Conservation (phyloP, 2,113 vertebrate genomes). For the Dasyurus viverrinus region DNA sequence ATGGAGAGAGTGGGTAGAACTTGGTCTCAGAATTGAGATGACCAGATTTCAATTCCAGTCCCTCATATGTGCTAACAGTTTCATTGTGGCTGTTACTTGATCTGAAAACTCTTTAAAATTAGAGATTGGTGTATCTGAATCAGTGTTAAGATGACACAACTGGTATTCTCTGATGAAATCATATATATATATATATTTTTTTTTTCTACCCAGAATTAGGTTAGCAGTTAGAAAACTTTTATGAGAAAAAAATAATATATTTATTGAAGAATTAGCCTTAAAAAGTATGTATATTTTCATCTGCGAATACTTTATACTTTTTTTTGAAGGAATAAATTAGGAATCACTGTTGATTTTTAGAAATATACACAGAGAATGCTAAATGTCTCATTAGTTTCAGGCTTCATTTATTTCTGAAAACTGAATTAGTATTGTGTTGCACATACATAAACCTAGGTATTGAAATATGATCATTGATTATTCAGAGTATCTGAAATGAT, state of each 20-base stretch:
- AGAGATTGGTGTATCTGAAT: background rate
- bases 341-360: background rate
- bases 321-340: background rate
- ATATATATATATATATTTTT: background rate
- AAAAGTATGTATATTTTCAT: background rate
- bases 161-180: background rate
- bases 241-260: background rate
- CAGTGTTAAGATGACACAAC: background rate
- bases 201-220: background rate
- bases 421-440: background rate
- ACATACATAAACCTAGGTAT: background rate
- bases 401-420: background rate
- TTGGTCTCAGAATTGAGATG: background rate
- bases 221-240: background rate
- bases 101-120: background rate
- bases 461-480: background rate
- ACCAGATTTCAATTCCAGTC: background rate
- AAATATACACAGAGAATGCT: background rate
- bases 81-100: background rate
- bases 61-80: background rate
- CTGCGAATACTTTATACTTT: background rate
- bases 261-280: background rate
- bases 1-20: background rate
- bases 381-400: background rate
- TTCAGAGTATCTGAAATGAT: background rate